phyloP scores from a whole-genome alignment of 2,888 invertebrate species.

The Hecatera dysodea region DNA sequence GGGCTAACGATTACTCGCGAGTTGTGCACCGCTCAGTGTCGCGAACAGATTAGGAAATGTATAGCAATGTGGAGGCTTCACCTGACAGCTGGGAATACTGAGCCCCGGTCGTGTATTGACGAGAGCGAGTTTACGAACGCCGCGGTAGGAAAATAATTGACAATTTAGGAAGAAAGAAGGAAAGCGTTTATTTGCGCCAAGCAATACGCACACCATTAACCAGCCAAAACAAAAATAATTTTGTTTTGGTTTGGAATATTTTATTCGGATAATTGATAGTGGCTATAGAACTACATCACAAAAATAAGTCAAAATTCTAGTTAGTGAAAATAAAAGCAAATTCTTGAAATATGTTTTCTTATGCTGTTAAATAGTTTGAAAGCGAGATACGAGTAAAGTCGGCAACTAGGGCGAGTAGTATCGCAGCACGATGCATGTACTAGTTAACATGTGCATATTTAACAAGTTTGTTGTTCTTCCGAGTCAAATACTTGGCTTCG shows the following conservation, averaged over 20 bases:
- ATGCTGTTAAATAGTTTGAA: slow-evolving; percentile 4
- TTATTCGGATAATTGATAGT: background rate
- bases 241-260: background rate
- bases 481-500: slow-evolving; percentile 13
- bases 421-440: background rate
- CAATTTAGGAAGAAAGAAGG: background rate
- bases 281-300: too few relatives aligned
- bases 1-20: slow-evolving; percentile 1
- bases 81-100: background rate
- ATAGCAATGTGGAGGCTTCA: background rate
- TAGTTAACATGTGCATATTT: slow-evolving; percentile 33
- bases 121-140: background rate
- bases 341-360: background rate
- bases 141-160: background rate
- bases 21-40: slow-evolving; percentile 10
- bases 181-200: too few relatives aligned
- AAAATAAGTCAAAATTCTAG: slow-evolving; percentile 1
- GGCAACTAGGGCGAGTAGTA: background rate
- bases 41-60: slow-evolving; percentile 16
- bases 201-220: too few relatives aligned
- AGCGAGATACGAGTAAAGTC: slow-evolving; percentile 8
- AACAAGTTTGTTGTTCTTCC: slow-evolving; percentile 5
- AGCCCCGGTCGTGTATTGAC: slow-evolving; percentile 4
- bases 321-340: background rate
- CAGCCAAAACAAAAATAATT: too few relatives aligned